Conservation (phyloP, 2,113 vertebrate genomes). For the Calcarius ornatus region DNA sequence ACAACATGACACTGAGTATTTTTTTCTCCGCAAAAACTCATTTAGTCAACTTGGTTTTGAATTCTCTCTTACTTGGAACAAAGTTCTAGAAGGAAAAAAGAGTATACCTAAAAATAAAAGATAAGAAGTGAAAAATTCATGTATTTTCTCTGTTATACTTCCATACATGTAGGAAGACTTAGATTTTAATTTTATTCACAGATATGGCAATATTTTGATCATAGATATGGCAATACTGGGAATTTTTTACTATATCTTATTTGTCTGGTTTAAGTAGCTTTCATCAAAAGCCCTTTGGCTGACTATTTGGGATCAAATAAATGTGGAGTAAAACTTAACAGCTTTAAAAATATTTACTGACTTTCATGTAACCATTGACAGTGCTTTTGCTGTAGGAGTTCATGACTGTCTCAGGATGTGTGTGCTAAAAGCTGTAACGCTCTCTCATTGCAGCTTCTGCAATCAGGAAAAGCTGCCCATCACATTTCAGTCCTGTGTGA, state of each 20-base stretch:
- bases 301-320: background rate
- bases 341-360: background rate
- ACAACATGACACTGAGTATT: background rate
- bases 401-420: background rate
- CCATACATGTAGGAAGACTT: background rate
- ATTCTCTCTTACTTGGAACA: background rate
- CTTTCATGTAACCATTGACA: background rate
- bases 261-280: background rate
- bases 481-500: conserved; percentile 90
- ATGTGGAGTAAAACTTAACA: background rate
- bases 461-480: conserved; percentile 83
- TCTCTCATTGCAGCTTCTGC: conserved; percentile 81
- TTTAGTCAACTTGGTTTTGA: background rate
- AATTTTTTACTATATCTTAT: background rate
- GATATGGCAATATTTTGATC: background rate
- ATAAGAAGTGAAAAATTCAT: background rate
- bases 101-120: background rate
- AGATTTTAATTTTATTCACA: background rate
- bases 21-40: background rate
- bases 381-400: background rate
- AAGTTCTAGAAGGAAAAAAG: background rate
- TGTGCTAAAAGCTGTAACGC: background rate
- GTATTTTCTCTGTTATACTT: background rate
- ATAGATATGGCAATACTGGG: background rate
- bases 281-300: background rate